These are phyloP conservation scores for cattle (Bos taurus) DNA, from an alignment of 2,113 vertebrate genomes.

Conservation along the genomic window DNA sequence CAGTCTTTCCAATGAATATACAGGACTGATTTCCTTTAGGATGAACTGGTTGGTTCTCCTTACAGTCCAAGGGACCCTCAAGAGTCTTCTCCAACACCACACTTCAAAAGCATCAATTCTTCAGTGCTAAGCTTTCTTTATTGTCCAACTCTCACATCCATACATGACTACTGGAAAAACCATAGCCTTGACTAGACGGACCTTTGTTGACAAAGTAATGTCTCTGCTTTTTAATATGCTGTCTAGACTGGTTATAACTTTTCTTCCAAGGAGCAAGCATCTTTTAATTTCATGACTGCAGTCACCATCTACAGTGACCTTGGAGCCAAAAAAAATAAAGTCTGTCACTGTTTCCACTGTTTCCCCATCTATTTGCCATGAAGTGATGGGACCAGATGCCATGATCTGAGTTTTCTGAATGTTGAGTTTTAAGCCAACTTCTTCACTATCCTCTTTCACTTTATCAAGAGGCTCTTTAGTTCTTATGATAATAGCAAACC, in stretches of 20 bases:
- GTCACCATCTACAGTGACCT: neutral
- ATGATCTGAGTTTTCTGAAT: neutral
- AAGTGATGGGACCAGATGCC: neutral
- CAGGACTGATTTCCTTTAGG: neutral
- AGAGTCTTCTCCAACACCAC: neutral
- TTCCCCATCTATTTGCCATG: neutral
- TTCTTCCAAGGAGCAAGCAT: neutral
- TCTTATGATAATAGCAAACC: neutral
- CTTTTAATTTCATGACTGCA: neutral
- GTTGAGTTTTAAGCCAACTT: neutral
- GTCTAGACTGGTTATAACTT: neutral
- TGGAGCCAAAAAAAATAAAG: neutral
- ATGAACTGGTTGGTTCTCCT: neutral
- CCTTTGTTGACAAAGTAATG: neutral
- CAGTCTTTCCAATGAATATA: neutral
- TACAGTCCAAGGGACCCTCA: neutral
- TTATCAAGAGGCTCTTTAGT: neutral
- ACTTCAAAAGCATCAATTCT: neutral
- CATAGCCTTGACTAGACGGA: neutral
- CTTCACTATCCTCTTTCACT: neutral
- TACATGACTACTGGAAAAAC: neutral
- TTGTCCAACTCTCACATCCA: neutral
- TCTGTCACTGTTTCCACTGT: neutral
- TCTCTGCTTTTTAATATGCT: neutral
- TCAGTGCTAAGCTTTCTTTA: neutral